Base-by-base conservation (phyloP, 2,888 invertebrate species). In the Eristalinus sepulchralis region DNA sequence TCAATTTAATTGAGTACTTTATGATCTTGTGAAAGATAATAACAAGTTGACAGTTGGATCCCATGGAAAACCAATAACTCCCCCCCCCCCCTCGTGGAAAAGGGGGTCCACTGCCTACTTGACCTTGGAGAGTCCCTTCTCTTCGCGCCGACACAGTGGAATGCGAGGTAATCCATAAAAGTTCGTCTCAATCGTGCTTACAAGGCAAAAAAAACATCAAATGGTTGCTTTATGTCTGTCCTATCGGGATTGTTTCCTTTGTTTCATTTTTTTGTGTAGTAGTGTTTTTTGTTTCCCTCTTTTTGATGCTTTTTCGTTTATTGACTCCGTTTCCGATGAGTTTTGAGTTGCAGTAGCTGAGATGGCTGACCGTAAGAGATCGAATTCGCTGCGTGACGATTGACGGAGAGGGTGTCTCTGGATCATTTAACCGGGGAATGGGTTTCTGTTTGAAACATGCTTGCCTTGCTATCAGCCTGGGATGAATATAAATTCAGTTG, bases 1-100 rank as follows among this genome's bases (percentile, higher is more conserved):
- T 75, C 83, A 66, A 71, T 75, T 75, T 84, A 84, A 84, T 84
- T 84, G 83, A 84, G 83, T 84, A 64, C 79, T 80, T 79, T 67
- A 75, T 70, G 63, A 36, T 75, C 47, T 55, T 39, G 47, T n/a
- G 59, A 59, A 33, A 64, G 62, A 70, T 36, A 33, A 55, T 53
- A 53, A 36, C 24, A 62, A 55, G 62, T 53, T 63, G 77, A 36
- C 62, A 62, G 24, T 36, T 70, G 47, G 11, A 24, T 57, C 57
- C 57, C 22, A 57, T 24, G 24, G 24, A 27, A 57, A 13, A 22
- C 24, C 57, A 57, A 57, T 22, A 57, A 57, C 22, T 36, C 55
- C 31, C 20, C 13, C 31, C n/a, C n/a, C n/a, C n/a, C n/a, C n/a
- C n/a, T n/a, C n/a, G n/a, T 6, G 17, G 8, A 17, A 47, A 47